Evolutionary conservation across 2,888 invertebrate genomes (phyloP).

Genomic region (Limnephilus lunatus): DNA sequence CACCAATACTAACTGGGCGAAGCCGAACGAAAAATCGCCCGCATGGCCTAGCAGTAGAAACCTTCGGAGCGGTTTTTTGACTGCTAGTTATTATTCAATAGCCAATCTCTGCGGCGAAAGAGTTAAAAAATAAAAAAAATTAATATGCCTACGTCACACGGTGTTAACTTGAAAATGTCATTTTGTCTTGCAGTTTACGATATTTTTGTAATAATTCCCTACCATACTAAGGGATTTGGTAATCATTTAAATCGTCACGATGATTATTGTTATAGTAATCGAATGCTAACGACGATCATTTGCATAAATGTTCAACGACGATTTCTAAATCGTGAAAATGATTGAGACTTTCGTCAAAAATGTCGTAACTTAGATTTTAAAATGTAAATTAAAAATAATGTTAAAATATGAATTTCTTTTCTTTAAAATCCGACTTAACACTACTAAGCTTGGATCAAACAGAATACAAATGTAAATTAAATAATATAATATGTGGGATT

Average conservation of each 20-base stretch:
- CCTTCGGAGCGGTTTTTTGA: too few species aligned
- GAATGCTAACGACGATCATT: constrained; percentile 15
- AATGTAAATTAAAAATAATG: background rate
- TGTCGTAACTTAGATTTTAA: background rate
- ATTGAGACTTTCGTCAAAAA: background rate
- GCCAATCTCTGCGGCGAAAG: too few species aligned
- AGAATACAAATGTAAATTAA: background rate
- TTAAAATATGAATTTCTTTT: background rate
- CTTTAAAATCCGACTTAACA: background rate
- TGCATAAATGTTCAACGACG: constrained; percentile 17
- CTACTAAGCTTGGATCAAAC: background rate
- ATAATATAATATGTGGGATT: background rate
- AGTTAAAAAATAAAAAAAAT: too few species aligned
- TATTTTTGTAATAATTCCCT: background rate
- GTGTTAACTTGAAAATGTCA: background rate
- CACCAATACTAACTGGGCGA: too few species aligned
- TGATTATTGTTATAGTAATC: constrained; percentile 10
- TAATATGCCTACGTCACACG: background rate
- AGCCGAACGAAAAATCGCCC: too few species aligned
- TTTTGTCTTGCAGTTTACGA: background rate
- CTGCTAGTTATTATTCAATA: too few species aligned
- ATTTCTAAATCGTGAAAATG: background rate
- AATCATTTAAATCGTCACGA: background rate
- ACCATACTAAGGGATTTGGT: background rate
- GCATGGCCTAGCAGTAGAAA: too few species aligned